Conservation (phyloP, 2,113 vertebrate genomes). For the Urocolius indicus region DNA sequence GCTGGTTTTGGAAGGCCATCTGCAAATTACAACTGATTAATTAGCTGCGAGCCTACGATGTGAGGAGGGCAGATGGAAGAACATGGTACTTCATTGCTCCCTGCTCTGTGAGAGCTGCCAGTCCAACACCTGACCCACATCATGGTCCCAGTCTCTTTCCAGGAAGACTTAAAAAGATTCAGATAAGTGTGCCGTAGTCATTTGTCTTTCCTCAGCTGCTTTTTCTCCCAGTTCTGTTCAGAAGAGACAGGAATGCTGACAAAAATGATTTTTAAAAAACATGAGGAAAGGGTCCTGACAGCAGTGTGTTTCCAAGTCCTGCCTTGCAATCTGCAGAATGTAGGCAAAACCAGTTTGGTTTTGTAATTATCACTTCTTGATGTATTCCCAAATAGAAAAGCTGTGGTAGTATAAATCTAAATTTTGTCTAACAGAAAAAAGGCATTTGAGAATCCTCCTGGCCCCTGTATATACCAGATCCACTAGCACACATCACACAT, state of each 20-base stretch:
- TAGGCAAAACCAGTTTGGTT: not conserved
- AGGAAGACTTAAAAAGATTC: not conserved
- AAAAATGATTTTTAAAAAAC: not conserved
- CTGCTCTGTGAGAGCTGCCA: not conserved
- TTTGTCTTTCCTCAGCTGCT: not conserved
- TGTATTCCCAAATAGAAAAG: not conserved
- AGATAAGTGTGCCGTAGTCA: not conserved
- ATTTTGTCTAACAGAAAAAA: not conserved
- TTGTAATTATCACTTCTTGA: not conserved
- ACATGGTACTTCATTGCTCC: not conserved
- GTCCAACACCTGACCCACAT: fast-evolving
- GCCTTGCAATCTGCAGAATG: not conserved
- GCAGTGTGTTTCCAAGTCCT: not conserved
- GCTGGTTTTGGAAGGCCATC: conserved; percentile 31
- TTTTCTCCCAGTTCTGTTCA: not conserved
- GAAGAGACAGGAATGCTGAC: not conserved
- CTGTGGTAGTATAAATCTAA: not conserved
- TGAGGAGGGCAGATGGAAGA: conserved; percentile 29
- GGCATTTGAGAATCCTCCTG: not conserved
- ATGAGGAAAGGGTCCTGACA: not conserved
- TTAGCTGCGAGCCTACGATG: conserved; percentile 13
- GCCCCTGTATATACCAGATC: not conserved
- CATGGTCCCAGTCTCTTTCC: not conserved
- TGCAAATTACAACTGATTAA: conserved; percentile 51
- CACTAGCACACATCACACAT: too few species aligned